These are phyloP conservation scores for Cordilura impudica DNA, from an alignment of 2,888 invertebrate species.

Conservation along the genomic window DNA sequence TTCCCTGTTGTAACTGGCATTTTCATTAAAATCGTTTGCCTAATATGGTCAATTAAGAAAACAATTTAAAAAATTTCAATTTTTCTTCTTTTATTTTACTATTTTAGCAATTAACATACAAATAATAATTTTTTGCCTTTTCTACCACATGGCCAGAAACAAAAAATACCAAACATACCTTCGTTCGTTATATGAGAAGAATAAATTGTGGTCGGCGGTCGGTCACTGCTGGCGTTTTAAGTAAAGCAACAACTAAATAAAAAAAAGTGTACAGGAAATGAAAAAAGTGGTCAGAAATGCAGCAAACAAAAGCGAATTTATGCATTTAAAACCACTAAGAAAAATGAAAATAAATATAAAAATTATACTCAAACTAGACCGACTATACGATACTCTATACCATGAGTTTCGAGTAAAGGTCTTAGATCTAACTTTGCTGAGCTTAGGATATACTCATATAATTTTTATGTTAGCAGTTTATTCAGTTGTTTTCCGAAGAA, in stretches of 20 bases:
- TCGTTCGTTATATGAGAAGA: constrained; percentile 6
- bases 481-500: too few species aligned
- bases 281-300: neutral
- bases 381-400: too few species aligned
- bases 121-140: constrained; percentile 5
- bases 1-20: too few species aligned
- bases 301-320: neutral
- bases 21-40: too few species aligned
- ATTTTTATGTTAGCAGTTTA: too few species aligned
- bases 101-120: neutral
- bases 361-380: too few species aligned
- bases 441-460: too few species aligned
- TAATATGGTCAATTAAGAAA: neutral
- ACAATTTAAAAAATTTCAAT: neutral
- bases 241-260: neutral
- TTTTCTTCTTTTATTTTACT: neutral
- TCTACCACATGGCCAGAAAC: neutral
- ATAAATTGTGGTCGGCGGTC: constrained; percentile 53
- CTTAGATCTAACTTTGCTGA: too few species aligned
- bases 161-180: constrained; percentile 24
- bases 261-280: neutral
- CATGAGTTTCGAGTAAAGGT: too few species aligned
- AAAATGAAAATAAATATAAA: too few species aligned
- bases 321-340: neutral
- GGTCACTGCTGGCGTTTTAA: constrained; percentile 43